phyloP scores from a whole-genome alignment of 2,888 invertebrate species.

The Cantharis nigra region DNA sequence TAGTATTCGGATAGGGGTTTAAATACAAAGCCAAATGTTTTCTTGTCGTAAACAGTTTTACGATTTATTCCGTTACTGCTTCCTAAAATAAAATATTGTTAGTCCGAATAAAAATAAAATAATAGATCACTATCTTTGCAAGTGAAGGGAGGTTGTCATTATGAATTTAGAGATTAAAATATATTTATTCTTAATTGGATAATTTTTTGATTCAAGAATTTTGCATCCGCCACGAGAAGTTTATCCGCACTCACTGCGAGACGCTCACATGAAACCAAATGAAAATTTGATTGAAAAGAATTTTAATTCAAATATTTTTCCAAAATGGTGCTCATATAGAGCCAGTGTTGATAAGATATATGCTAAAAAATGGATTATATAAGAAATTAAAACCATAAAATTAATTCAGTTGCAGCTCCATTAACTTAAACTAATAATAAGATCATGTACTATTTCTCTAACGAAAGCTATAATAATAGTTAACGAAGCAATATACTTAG shows the following conservation, averaged over 20 bases:
- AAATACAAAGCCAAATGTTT: constrained; percentile 15
- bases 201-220: too few relatives aligned
- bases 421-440: neutral
- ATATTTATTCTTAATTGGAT: too few relatives aligned
- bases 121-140: neutral
- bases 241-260: too few relatives aligned
- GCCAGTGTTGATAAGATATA: too few relatives aligned
- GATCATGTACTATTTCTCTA: neutral
- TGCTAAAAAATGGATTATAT: too few relatives aligned
- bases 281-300: too few relatives aligned
- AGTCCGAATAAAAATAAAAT: neutral
- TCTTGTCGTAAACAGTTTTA: constrained; percentile 4
- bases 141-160: too few relatives aligned
- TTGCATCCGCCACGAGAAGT: too few relatives aligned
- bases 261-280: too few relatives aligned
- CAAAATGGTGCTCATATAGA: too few relatives aligned
- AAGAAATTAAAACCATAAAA: neutral
- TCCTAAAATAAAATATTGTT: neutral
- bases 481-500: neutral
- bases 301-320: too few relatives aligned
- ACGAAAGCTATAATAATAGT: neutral
- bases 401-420: neutral
- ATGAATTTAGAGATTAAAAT: too few relatives aligned
- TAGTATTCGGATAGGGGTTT: constrained; percentile 8
- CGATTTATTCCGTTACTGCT: neutral